Percentiles rank a stretch among this genome's conserved stretches.
Conservation (phyloP, 2,113 vertebrate species). For the Melanerpes aurifrons region DNA sequence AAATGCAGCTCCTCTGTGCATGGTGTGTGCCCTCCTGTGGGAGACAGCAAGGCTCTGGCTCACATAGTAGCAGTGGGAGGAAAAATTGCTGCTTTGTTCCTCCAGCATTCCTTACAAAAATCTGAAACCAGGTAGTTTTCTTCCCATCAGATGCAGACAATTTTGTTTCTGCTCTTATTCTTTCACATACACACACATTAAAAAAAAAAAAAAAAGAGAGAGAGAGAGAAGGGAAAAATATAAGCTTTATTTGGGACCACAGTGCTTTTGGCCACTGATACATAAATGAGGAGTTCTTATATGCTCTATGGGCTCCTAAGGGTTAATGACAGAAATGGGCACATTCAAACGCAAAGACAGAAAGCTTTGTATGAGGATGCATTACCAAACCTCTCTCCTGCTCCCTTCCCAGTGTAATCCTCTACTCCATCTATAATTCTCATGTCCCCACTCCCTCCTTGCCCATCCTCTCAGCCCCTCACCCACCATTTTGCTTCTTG, state of each 20-base stretch:
- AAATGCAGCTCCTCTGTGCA: fast-evolving
- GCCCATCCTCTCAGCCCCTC: neutral
- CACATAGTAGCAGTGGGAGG: neutral
- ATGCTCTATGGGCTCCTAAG: neutral
- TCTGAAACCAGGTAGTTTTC: neutral
- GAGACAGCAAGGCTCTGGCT: neutral
- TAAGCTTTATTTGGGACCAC: neutral
- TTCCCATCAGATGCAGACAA: neutral
- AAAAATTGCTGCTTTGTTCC: neutral
- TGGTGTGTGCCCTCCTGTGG: neutral
- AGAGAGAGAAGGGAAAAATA: neutral
- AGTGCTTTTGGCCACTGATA: neutral
- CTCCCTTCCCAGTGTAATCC: neutral
- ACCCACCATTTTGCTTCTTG: neutral
- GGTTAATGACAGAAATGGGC: neutral
- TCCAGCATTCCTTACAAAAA: neutral
- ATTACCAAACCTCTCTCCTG: neutral
- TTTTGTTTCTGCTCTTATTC: neutral
- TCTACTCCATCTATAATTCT: neutral
- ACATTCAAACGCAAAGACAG: neutral
- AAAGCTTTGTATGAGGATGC: neutral
- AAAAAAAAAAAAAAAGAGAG: neutral
- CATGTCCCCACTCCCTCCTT: fast-evolving
- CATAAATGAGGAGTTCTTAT: neutral
- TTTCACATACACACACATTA: neutral